phyloP scores from a whole-genome alignment of 92 coral and sea anemone genomes.

The Phenganax stokvisi region DNA sequence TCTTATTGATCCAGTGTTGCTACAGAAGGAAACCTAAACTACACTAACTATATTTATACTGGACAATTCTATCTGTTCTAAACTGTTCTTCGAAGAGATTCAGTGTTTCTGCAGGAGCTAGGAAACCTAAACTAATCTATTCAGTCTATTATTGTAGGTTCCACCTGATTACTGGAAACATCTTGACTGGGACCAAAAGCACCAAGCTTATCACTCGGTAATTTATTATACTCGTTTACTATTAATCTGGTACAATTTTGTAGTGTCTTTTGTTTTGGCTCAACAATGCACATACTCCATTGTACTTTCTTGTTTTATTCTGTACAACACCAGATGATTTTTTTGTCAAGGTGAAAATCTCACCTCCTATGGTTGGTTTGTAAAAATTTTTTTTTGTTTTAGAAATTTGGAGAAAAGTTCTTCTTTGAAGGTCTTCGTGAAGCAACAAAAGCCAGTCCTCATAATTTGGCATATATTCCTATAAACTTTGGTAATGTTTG shows the following conservation, averaged over 20 bases:
- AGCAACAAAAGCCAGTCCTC: slow-evolving; percentile 69
- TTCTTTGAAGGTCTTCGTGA: slow-evolving; percentile 93
- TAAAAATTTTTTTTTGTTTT: slow-evolving; percentile 28
- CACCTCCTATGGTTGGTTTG: not conserved
- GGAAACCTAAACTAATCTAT: no score
- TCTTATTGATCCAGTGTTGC: no score
- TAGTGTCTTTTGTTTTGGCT: no score
- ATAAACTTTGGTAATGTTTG: slow-evolving; percentile 96
- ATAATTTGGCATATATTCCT: slow-evolving; percentile 80
- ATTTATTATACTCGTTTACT: slow-evolving; percentile 1
- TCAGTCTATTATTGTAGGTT: slow-evolving; percentile 43
- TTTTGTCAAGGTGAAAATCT: not conserved
- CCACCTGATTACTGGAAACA: slow-evolving; percentile 92
- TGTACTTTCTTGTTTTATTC: no score
- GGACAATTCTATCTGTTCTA: not conserved
- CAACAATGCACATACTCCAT: not conserved
- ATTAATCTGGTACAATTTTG: not conserved
- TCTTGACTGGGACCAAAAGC: slow-evolving; percentile 94
- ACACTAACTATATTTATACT: not conserved
- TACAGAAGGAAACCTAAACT: no score
- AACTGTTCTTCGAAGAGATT: no score
- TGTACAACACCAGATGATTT: no score
- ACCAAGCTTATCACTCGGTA: slow-evolving; percentile 88
- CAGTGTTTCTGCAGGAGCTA: no score
- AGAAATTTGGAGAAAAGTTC: slow-evolving; percentile 86